Conservation (phyloP, 1,140 invertebrate genomes). For the Cydia strobilella region DNA sequence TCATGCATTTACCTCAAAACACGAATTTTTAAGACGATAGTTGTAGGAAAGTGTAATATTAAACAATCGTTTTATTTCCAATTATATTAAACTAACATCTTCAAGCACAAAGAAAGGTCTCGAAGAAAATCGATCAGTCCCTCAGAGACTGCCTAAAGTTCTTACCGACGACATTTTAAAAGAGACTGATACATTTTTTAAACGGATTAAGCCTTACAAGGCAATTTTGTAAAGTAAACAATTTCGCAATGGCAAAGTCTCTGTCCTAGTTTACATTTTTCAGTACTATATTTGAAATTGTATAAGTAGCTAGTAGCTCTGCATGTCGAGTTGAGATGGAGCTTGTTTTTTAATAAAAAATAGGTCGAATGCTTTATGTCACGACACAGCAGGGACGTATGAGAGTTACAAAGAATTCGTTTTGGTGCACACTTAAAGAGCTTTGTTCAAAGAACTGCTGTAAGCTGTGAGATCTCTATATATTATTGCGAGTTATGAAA, state of each 20-base stretch:
- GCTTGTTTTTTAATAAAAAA: slow-evolving; percentile 27
- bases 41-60: neutral
- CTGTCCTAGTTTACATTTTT: slow-evolving; percentile 15
- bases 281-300: slow-evolving; percentile 13
- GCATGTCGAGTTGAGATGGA: neutral
- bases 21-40: too few relatives aligned
- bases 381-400: neutral
- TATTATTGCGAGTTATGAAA: neutral
- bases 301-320: slow-evolving; percentile 8
- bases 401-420: slow-evolving; percentile 14
- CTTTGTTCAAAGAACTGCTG: slow-evolving; percentile 8
- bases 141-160: neutral
- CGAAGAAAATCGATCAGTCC: neutral
- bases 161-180: slow-evolving; percentile 31
- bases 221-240: slow-evolving; percentile 74
- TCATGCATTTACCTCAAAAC: too few relatives aligned
- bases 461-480: neutral
- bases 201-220: slow-evolving; percentile 65
- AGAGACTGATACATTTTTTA: slow-evolving; percentile 68
- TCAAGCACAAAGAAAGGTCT: neutral
- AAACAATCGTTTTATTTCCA: neutral
- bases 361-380: slow-evolving; percentile 21
- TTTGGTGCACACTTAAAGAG: neutral
- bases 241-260: slow-evolving; percentile 35
- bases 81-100: neutral